phyloP scores from a whole-genome alignment of 2,888 invertebrate genomes.

The Tillus elongatus region DNA sequence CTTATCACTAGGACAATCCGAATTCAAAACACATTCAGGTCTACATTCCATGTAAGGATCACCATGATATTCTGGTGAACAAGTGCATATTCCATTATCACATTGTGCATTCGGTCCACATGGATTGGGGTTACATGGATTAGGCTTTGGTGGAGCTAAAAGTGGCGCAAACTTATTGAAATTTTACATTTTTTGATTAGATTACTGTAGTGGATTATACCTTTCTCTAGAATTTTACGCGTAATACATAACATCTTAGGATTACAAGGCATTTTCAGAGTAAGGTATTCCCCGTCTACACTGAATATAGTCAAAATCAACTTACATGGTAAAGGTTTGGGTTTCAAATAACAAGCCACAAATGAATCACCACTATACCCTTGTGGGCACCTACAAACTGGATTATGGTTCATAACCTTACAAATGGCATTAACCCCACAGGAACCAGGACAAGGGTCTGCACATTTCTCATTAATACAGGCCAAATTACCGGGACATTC shows the following conservation, averaged over 20 bases:
- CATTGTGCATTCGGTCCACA: slow-evolving; percentile 73
- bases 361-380: slow-evolving; percentile 68
- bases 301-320: slow-evolving; percentile 5
- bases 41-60: slow-evolving; percentile 65
- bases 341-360: slow-evolving; percentile 41
- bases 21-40: slow-evolving; percentile 63
- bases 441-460: slow-evolving; percentile 68
- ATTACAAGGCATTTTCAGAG: no score
- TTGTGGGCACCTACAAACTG: slow-evolving; percentile 57
- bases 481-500: slow-evolving; percentile 66
- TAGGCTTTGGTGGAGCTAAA: slow-evolving; percentile 38
- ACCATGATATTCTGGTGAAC: slow-evolving; percentile 66
- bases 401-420: slow-evolving; percentile 66
- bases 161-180: slow-evolving; percentile 11
- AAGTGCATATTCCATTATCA: slow-evolving; percentile 63
- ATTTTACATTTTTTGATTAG: no score
- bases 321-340: slow-evolving; percentile 27
- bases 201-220: no score
- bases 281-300: no score
- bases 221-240: no score
- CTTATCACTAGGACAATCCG: slow-evolving; percentile 59
- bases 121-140: slow-evolving; percentile 57
- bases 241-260: no score
- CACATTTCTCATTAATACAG: slow-evolving; percentile 68
- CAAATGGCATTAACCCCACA: slow-evolving; percentile 69